These are phyloP conservation scores for Troilus luridus DNA, from an alignment of 2,888 invertebrate genomes.

Conservation along the genomic window DNA sequence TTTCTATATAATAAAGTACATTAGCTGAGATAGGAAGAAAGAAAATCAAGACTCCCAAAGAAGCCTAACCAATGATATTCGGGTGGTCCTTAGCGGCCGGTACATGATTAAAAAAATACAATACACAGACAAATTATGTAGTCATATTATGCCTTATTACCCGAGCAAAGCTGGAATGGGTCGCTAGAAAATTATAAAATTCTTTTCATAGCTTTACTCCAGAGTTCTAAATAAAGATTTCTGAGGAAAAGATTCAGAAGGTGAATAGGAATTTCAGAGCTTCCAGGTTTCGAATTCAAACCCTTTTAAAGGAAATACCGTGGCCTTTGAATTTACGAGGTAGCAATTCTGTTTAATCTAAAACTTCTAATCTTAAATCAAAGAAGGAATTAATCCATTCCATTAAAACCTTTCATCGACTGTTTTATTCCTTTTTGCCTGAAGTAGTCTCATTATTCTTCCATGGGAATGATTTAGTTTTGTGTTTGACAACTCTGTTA, in stretches of 20 bases:
- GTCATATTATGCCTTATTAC: too few relatives aligned
- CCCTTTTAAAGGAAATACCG: background rate
- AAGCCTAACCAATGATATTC: too few relatives aligned
- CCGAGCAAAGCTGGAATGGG: too few relatives aligned
- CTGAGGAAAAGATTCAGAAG: background rate
- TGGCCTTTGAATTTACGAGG: background rate
- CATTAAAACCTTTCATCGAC: background rate
- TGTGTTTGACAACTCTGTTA: background rate
- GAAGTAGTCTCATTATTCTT: background rate
- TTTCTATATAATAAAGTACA: too few relatives aligned
- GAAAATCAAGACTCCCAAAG: too few relatives aligned
- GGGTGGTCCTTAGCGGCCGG: too few relatives aligned
- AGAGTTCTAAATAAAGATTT: background rate
- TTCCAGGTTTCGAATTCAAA: background rate
- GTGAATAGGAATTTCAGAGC: background rate
- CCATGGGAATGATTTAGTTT: background rate
- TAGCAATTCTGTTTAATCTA: background rate
- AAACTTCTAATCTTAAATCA: background rate
- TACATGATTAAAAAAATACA: too few relatives aligned
- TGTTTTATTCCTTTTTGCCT: background rate
- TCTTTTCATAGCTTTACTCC: background rate
- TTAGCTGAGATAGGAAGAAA: too few relatives aligned
- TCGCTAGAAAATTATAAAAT: background rate
- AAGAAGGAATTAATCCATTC: background rate
- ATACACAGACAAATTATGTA: too few relatives aligned